Base-by-base conservation (phyloP, 2,113 vertebrate species). In the Cairina moschata region DNA sequence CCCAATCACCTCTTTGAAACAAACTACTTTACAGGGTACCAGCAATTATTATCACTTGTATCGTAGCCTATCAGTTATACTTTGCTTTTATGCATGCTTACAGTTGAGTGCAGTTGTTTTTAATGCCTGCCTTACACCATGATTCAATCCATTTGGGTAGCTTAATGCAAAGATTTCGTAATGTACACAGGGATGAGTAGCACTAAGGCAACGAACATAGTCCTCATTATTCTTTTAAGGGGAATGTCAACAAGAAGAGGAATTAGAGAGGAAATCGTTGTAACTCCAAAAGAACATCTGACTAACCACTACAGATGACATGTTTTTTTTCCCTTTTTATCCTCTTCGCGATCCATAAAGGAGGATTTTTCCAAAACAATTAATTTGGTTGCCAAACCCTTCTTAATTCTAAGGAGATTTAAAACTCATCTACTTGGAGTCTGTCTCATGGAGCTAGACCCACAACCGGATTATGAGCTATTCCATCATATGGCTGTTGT, bases 321-420 rank as follows among this genome's bases (percentile, higher is more conserved):
- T 95, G 94, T 88, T 93, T 97, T 52, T 93, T 93, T 94, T 84
- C 86, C 87, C 80, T 97, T 96, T 96, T 97, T 95, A 96, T 96
- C 96, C 94, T 87, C 95, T 94, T 90, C 85, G 9, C 69, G 93
- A 96, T 95, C 96, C 86, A 92, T 97, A 95, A 95, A 96, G 94
- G 93, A 69, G 97, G 96, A 91, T 96, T 97, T 97, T 91, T 96
- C 90, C 95, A 97, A 95, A 97, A 97, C 97, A 97, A 97, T 97
- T 97, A 96, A 97, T 98, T 97, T 96, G 88, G 95, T 95, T 95
- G 95, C 87, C 94, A 96, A 97, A 96, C 92, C 92, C 96, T 96
- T 96, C 96, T 97, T 97, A 96, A 97, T 97, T 97, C 97, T 97
- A 96, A 97, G 96, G 94, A 96, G 97, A 97, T 98, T 98, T 96